Percentiles rank a stretch among this genome's conserved stretches.
Conservation (phyloP, 1,140 invertebrate species). For the Drosophila pectinifera region DNA sequence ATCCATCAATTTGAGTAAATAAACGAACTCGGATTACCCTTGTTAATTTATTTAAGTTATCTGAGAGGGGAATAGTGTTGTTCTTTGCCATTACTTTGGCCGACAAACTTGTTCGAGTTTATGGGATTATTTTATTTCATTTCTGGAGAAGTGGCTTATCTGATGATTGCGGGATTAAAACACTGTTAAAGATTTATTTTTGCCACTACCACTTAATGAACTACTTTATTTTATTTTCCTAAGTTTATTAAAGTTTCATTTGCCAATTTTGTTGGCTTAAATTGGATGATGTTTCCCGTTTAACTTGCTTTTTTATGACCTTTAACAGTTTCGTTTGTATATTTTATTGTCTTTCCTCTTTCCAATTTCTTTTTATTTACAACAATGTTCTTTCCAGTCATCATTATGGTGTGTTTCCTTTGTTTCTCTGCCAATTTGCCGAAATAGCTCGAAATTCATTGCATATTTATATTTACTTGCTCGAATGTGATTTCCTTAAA, state of each 20-base stretch:
- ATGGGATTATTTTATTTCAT: background rate
- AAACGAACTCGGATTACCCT: background rate
- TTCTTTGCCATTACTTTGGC: background rate
- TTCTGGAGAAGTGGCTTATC: background rate
- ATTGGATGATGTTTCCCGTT: too few relatives aligned
- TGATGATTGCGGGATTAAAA: background rate
- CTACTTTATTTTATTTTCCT: background rate
- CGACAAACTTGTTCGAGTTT: background rate
- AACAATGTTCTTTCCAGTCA: background rate
- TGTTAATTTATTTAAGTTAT: slow-evolving; percentile 14
- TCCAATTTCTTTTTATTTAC: too few relatives aligned
- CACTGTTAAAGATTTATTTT: background rate
- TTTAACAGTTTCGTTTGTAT: background rate
- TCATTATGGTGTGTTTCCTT: background rate
- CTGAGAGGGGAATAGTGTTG: too few relatives aligned
- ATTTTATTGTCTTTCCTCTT: background rate
- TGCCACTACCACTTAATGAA: background rate
- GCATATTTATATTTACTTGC: slow-evolving; percentile 33
- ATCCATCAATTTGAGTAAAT: slow-evolving; percentile 10
- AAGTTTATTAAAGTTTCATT: background rate
- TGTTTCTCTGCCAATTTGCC: slow-evolving; percentile 27
- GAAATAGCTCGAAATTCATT: slow-evolving; percentile 25
- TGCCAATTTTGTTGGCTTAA: too few relatives aligned
- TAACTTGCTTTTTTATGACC: too few relatives aligned
- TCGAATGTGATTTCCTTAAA: slow-evolving; percentile 13